Evolutionary conservation across 1,140 invertebrate species (phyloP).

Genomic region (Cardiocondyla obscurior): DNA sequence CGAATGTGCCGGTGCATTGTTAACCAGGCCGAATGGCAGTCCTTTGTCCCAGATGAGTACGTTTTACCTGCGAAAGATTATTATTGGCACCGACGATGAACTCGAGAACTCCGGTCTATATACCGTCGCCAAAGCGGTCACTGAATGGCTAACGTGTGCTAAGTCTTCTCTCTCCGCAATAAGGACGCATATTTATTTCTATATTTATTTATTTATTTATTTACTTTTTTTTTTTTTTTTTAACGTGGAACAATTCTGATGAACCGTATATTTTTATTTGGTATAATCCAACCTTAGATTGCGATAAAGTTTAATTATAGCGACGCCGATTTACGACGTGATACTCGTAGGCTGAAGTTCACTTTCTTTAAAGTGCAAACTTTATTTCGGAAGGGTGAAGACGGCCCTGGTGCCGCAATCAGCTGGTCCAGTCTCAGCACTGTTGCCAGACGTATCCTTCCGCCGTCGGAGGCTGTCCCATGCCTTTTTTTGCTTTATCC

Average conservation of each 20-base stretch:
- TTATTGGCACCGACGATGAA: slow-evolving; percentile 47
- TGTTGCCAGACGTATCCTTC: slow-evolving; percentile 77
- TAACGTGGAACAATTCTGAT: not conserved
- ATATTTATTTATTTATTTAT: no score
- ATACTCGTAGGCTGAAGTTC: not conserved
- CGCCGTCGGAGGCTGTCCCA: slow-evolving; percentile 60
- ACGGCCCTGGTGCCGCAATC: slow-evolving; percentile 56
- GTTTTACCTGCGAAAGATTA: slow-evolving; percentile 44
- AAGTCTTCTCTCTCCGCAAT: slow-evolving; percentile 1
- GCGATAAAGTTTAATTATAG: not conserved
- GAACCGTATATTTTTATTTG: not conserved
- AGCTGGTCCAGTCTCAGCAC: slow-evolving; percentile 72
- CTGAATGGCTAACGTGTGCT: not conserved
- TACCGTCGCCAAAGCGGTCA: slow-evolving; percentile 43
- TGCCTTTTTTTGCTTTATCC: slow-evolving; percentile 73
- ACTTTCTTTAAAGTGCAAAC: not conserved
- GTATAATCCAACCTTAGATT: not conserved
- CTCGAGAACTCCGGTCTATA: slow-evolving; percentile 22
- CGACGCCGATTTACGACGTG: no score
- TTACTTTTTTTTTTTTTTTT: no score
- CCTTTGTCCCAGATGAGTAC: slow-evolving; percentile 54
- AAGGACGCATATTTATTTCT: not conserved
- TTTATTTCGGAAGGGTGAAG: not conserved
- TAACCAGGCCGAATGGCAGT: slow-evolving; percentile 50
- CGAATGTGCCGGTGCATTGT: slow-evolving; percentile 53